Conservation (phyloP, 1,140 invertebrate species). For the Aphelinus certus region DNA sequence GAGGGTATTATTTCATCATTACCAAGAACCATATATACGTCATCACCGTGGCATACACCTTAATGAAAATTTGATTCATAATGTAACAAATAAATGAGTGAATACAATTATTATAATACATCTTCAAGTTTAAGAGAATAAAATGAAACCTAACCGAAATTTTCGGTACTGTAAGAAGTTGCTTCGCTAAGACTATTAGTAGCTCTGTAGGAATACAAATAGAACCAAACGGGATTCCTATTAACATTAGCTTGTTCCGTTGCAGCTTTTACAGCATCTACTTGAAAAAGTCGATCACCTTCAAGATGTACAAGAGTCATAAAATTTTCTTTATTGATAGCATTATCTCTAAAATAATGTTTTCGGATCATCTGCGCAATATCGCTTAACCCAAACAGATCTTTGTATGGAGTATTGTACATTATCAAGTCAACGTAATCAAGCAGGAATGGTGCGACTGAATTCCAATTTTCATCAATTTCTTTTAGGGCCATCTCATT, state of each 20-base stretch:
- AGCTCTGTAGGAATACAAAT: conserved; percentile 68
- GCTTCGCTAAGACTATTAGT: conserved; percentile 64
- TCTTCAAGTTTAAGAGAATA: not conserved
- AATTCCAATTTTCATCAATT: not conserved
- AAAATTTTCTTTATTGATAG: not conserved
- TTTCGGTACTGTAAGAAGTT: conserved; percentile 58
- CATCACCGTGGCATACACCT: not conserved
- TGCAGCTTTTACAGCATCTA: conserved; percentile 67
- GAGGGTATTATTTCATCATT: not conserved
- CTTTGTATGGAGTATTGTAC: not conserved
- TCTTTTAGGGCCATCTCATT: not conserved
- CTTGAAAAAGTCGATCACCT: conserved; percentile 58
- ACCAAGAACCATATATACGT: not conserved
- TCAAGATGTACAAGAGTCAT: not conserved
- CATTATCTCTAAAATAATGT: not conserved
- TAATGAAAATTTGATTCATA: not conserved
- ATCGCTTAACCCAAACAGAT: not conserved
- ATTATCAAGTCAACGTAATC: not conserved
- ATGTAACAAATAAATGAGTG: no score
- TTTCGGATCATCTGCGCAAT: not conserved
- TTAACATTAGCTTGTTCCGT: conserved; percentile 65
- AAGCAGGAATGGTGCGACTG: not conserved
- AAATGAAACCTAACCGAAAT: conserved; percentile 64
- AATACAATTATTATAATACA: no score
- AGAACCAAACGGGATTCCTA: conserved; percentile 69